Conservation (phyloP, 1,140 invertebrate genomes). For the Gonioctena quinquepunctata region DNA sequence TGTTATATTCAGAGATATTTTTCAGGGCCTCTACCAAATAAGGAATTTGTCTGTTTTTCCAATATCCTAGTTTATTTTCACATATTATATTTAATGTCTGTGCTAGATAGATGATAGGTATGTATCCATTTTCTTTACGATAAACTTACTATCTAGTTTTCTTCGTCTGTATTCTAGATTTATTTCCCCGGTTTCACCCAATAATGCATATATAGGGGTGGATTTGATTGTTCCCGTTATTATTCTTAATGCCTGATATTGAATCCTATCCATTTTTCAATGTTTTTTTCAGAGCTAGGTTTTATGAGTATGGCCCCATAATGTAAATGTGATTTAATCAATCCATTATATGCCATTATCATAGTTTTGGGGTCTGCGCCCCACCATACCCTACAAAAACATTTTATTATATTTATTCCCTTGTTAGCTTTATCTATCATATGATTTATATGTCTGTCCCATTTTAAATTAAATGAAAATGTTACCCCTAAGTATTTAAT, state of each 20-base stretch:
- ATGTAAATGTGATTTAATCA: neutral
- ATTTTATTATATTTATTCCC: constrained; percentile 12
- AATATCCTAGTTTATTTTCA: neutral
- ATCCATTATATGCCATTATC: neutral
- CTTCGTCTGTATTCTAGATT: constrained; percentile 7
- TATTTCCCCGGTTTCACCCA: constrained; percentile 8
- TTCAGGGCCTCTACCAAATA: neutral
- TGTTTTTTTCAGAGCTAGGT: neutral
- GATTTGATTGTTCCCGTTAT: constrained; percentile 4
- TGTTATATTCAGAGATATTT: neutral
- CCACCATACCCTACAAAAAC: constrained; percentile 13
- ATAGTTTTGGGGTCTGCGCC: constrained; percentile 10
- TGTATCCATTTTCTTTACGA: neutral
- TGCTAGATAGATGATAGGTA: neutral
- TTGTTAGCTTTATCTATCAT: neutral
- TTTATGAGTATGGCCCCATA: constrained; percentile 3
- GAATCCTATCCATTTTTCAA: neutral
- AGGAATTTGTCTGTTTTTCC: neutral
- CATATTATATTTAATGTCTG: neutral
- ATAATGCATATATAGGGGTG: constrained; percentile 1
- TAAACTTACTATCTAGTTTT: constrained; percentile 1
- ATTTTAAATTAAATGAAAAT: neutral
- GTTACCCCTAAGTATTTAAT: constrained; percentile 13
- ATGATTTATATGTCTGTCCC: constrained; percentile 6
- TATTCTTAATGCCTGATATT: neutral